Evolutionary conservation across 2,113 vertebrate genomes (phyloP).

Genomic region (Brienomyrus brachyistius): DNA sequence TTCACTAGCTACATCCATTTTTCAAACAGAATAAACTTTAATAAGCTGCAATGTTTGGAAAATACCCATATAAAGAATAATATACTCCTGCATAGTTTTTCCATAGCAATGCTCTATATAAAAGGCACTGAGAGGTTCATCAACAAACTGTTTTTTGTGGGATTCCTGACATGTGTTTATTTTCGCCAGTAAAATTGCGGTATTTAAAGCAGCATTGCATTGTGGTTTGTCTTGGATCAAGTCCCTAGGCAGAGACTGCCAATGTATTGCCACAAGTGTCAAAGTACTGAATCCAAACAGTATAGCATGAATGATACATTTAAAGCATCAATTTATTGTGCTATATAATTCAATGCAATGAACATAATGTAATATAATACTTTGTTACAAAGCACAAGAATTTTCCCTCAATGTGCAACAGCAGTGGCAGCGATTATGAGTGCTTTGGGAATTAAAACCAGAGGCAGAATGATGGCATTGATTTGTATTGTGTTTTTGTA

Average conservation of each 20-base stretch:
- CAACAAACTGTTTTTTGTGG: background rate
- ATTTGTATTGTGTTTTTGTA: constrained; percentile 8
- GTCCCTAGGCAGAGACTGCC: background rate
- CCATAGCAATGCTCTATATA: background rate
- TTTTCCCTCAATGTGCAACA: background rate
- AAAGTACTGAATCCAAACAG: background rate
- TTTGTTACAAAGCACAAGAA: background rate
- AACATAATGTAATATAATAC: background rate
- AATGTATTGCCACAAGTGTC: background rate
- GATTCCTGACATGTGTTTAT: background rate
- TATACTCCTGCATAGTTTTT: background rate
- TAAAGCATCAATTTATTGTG: background rate
- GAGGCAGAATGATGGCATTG: background rate
- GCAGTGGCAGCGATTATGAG: background rate
- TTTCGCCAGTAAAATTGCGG: background rate
- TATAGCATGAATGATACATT: background rate
- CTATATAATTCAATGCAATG: background rate
- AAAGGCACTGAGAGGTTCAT: background rate
- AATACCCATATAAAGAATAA: background rate
- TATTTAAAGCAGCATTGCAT: background rate
- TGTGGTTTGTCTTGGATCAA: background rate
- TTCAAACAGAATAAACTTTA: background rate
- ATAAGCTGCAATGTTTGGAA: background rate
- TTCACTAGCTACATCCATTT: background rate
- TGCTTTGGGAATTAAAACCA: background rate